These are phyloP conservation scores for Phycodurus eques DNA, from an alignment of 2,113 vertebrate species.

Conservation along the genomic window DNA sequence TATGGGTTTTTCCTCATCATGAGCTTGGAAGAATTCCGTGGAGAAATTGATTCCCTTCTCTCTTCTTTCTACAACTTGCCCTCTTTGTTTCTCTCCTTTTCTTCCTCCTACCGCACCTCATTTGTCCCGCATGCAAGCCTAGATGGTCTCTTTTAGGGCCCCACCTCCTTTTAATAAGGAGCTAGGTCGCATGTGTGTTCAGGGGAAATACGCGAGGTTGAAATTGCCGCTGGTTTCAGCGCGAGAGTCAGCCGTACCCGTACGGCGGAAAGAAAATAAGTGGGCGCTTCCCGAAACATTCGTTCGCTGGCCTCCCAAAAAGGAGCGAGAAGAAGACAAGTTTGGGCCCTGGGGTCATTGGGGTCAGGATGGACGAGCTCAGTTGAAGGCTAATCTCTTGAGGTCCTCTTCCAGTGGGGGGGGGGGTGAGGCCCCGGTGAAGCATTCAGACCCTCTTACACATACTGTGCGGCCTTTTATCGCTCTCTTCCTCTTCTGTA, in stretches of 20 bases:
- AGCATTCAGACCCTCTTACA: conserved; percentile 61
- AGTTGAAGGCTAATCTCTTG: conserved; percentile 77
- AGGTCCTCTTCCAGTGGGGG: conserved; percentile 71
- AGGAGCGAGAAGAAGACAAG: conserved; percentile 2
- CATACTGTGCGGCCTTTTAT: conserved; percentile 28
- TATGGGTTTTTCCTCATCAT: neutral
- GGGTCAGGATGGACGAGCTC: conserved; percentile 64
- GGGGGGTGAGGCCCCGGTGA: conserved; percentile 70
- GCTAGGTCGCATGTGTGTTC: conserved; percentile 21
- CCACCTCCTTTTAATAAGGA: conserved; percentile 40
- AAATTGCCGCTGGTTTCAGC: neutral
- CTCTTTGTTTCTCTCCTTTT: conserved; percentile 38
- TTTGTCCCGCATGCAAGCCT: conserved; percentile 44
- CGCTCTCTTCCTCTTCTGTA: conserved; percentile 37
- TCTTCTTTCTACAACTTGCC: conserved; percentile 32
- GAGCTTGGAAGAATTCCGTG: conserved; percentile 31
- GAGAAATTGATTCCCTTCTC: conserved; percentile 22
- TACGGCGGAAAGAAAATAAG: conserved; percentile 6
- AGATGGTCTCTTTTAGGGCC: conserved; percentile 54
- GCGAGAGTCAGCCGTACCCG: conserved; percentile 13
- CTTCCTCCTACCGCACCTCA: conserved; percentile 47
- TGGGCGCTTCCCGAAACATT: neutral
- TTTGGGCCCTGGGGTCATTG: conserved; percentile 54
- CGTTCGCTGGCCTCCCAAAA: neutral
- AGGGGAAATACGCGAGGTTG: conserved; percentile 15